Evolutionary conservation across 2,113 vertebrate species (phyloP), one percentile per base, ranked within the genome.

Genomic region (Alectura lathami): DNA sequence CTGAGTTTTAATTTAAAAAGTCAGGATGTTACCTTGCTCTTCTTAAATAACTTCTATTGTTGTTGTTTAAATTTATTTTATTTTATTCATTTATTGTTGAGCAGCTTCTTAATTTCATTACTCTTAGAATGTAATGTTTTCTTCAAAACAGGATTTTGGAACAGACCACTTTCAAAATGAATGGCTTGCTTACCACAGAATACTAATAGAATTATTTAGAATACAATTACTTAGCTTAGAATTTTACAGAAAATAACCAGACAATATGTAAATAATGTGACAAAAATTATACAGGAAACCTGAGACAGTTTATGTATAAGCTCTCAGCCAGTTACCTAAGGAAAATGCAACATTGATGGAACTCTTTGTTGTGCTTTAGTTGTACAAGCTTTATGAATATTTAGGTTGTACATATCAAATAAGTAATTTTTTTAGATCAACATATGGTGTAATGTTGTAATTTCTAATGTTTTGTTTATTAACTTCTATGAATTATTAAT

Each of bases 391-490:
- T 43, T 78, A 24, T 69, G 4, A 21, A 6, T 12, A 16, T 32
- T 38, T 57, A n/a, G 16, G 53, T 40, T 34, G 11, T 32, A 48
- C 3, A 7, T n/a, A 64, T 2, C 21, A 51, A 59, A 22, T 11
- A 54, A 4, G 1, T 40, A 43, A 48, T 43, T 43, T 11, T 53
- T 34, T 68, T 32, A 81, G 30, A 40, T 16, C 22, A 73, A 10
- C 8, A 5, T 9, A 22, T 14, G 16, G 67, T 6, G 6, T 6
- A 0, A 0, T 53, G 21, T 3, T 68, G 30, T 38, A 20, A 3
- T 72, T 93, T 48, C 34, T 23, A 17, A 20, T 42, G 57, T 14
- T 73, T 42, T 67, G 11, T 51, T 63, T 54, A 7, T 9, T 57
- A 76, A 7, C 5, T 86, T 90, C 72, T 80, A 17, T 1, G 5